Conservation (phyloP, 2,113 vertebrate species). For the Rallus limicola region DNA sequence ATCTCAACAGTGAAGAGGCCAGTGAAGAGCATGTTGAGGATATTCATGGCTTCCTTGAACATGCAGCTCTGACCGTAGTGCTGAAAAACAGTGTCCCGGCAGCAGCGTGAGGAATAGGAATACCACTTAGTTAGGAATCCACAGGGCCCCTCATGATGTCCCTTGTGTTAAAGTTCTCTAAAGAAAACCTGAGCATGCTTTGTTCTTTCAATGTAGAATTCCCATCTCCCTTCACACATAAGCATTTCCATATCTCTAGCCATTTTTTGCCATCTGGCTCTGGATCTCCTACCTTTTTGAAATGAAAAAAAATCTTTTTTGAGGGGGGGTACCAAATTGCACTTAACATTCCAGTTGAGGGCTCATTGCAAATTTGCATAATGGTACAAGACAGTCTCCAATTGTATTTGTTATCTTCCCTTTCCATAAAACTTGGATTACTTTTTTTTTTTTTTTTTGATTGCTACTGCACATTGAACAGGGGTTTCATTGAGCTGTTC, state of each 20-base stretch:
- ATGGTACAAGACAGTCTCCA: not conserved
- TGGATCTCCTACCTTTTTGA: not conserved
- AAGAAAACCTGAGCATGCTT: fast-evolving
- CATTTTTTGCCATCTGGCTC: not conserved
- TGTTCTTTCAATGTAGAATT: not conserved
- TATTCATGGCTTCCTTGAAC: constrained; percentile 98
- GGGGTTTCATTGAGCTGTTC: not conserved
- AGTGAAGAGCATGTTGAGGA: constrained; percentile 99
- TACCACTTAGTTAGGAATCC: not conserved
- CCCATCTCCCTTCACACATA: not conserved
- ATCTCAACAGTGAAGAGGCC: constrained; percentile 99
- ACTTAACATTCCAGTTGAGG: not conserved
- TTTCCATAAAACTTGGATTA: not conserved
- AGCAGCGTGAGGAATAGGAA: not conserved
- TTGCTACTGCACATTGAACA: not conserved
- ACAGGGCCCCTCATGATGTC: not conserved
- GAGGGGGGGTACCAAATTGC: not conserved
- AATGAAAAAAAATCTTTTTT: not conserved
- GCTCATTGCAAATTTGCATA: not conserved
- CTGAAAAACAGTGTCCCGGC: constrained; percentile 67
- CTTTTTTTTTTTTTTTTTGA: not conserved
- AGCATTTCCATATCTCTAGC: not conserved
- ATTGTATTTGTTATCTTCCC: not conserved
- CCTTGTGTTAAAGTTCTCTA: not conserved
- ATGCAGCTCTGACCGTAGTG: constrained; percentile 94